Conservation (phyloP, 1,140 invertebrate genomes). For the Hylaeus anthracinus region DNA sequence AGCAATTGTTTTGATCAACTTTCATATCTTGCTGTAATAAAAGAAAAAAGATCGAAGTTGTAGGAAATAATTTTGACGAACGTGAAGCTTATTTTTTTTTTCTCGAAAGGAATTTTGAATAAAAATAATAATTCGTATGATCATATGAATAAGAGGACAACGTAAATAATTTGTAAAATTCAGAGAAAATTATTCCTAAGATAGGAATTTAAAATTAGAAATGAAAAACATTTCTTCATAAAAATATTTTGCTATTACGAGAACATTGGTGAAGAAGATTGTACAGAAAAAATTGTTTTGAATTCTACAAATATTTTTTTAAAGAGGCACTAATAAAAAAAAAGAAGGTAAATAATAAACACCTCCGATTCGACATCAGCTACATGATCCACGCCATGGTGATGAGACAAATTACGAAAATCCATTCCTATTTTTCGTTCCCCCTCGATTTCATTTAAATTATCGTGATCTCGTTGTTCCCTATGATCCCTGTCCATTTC, state of each 20-base stretch:
- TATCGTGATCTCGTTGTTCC: conserved; percentile 71
- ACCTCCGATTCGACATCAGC: conserved; percentile 72
- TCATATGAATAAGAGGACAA: too few relatives aligned
- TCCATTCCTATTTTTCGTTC: conserved; percentile 74
- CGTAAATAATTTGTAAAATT: too few relatives aligned
- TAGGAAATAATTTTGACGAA: too few relatives aligned
- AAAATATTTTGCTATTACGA: too few relatives aligned
- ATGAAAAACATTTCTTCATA: too few relatives aligned
- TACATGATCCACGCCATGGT: conserved; percentile 68
- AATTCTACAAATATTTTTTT: neutral
- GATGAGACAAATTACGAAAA: conserved; percentile 70
- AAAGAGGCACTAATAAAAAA: too few relatives aligned
- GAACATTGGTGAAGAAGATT: too few relatives aligned
- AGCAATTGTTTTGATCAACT: conserved; percentile 60
- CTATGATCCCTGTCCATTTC: conserved; percentile 75
- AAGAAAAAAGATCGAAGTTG: neutral
- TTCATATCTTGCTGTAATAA: conserved; percentile 63
- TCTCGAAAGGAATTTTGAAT: too few relatives aligned
- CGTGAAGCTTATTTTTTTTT: too few relatives aligned
- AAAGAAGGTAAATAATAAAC: neutral
- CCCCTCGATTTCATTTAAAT: conserved; percentile 68
- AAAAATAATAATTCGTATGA: too few relatives aligned
- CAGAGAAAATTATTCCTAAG: too few relatives aligned
- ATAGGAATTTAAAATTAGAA: too few relatives aligned
- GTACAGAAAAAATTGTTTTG: neutral